Conservation (phyloP, 2,888 invertebrate genomes). For the Epistrophe eligans region DNA sequence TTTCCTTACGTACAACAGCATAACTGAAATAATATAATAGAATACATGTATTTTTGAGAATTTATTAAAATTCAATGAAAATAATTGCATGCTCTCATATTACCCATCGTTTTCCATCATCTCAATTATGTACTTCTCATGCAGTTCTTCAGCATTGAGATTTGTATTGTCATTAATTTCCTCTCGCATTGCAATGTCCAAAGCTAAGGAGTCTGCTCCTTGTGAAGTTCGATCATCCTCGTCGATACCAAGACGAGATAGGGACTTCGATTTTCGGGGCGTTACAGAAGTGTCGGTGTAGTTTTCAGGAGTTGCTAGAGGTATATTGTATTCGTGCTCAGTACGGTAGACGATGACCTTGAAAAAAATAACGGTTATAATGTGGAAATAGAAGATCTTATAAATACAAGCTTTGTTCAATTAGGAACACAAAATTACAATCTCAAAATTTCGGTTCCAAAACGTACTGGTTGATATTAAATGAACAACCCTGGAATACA, state of each 20-base stretch:
- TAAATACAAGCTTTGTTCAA: not conserved
- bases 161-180: constrained; percentile 77
- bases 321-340: constrained; percentile 88
- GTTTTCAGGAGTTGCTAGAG: constrained; percentile 85
- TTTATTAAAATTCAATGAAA: not conserved
- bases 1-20: constrained; percentile 90
- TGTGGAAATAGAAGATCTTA: not conserved
- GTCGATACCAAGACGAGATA: constrained; percentile 84
- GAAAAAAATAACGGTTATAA: constrained; percentile 72
- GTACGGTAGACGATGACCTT: constrained; percentile 88
- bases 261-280: constrained; percentile 85
- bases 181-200: constrained; percentile 81
- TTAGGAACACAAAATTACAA: not conserved
- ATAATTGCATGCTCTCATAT: constrained; percentile 16
- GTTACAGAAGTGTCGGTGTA: constrained; percentile 86
- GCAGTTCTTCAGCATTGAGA: constrained; percentile 72
- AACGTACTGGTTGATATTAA: not conserved
- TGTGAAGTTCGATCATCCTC: constrained; percentile 90
- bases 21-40: constrained; percentile 86
- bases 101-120: constrained; percentile 84
- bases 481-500: too few species aligned
- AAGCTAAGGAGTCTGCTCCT: constrained; percentile 88
- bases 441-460: not conserved
- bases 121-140: constrained; percentile 82
- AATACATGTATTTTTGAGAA: constrained; percentile 24